phyloP scores from a whole-genome alignment of 2,797 vertebrate genomes.

The Xyrichtys novacula region DNA sequence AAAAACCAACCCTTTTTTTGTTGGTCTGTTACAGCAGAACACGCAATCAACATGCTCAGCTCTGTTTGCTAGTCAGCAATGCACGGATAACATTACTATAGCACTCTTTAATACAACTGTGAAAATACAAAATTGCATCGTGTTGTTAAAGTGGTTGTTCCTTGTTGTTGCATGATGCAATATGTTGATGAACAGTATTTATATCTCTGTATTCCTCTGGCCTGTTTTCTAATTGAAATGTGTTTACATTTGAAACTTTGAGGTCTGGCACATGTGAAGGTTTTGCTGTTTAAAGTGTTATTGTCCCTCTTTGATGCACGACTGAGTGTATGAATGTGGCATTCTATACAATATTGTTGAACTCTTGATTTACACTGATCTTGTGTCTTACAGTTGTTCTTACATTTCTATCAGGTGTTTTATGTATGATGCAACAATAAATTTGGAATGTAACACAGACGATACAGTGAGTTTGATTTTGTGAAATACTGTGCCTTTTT shows the following conservation, averaged over 20 bases:
- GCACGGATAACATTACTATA: constrained; percentile 27
- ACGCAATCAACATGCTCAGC: neutral
- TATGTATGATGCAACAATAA: constrained; percentile 81
- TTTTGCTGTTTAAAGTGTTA: constrained; percentile 47
- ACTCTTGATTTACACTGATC: constrained; percentile 65
- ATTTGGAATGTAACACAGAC: constrained; percentile 76
- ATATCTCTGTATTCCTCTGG: constrained; percentile 50
- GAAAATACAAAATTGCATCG: constrained; percentile 29
- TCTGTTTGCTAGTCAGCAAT: too few species aligned
- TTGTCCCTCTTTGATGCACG: constrained; percentile 74
- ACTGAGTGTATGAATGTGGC: constrained; percentile 71
- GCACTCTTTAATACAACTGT: constrained; percentile 48
- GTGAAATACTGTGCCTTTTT: neutral
- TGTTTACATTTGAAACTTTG: constrained; percentile 43
- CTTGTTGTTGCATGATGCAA: constrained; percentile 82
- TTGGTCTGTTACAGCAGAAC: neutral
- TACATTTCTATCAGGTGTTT: constrained; percentile 81
- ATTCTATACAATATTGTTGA: constrained; percentile 66
- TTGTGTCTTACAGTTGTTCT: constrained; percentile 63
- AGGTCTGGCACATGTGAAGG: constrained; percentile 23
- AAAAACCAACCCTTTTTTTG: neutral
- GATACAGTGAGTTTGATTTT: neutral
- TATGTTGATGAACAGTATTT: constrained; percentile 69
- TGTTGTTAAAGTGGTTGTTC: constrained; percentile 63
- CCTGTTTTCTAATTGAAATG: constrained; percentile 65